Percentiles rank a stretch among this genome's conserved stretches.
These are phyloP conservation scores for Palaemon carinicauda DNA, from an alignment of 1,140 invertebrate genomes.

Conservation along the genomic window DNA sequence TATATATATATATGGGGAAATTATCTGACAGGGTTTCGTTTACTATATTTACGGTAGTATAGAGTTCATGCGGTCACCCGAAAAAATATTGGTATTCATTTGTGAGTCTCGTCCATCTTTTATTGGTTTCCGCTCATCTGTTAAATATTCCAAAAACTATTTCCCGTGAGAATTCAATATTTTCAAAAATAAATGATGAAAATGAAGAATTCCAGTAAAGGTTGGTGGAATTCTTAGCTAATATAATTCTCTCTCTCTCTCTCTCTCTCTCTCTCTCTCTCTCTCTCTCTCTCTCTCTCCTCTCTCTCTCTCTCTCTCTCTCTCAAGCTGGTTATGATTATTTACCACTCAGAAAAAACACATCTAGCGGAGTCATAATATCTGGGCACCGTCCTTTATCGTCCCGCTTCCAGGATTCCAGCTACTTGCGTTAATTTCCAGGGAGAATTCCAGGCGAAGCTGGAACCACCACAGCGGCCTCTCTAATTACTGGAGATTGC, in stretches of 20 bases:
- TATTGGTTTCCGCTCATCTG: too few relatives aligned
- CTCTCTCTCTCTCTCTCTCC: neutral
- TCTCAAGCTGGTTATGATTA: neutral
- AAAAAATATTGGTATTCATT: too few relatives aligned
- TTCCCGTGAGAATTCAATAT: too few relatives aligned
- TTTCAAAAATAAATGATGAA: too few relatives aligned
- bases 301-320: neutral
- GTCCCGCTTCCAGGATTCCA: neutral
- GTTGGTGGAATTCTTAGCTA: neutral
- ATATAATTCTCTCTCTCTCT: neutral
- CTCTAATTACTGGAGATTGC: constrained; percentile 47
- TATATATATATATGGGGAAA: too few relatives aligned
- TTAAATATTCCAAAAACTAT: too few relatives aligned
- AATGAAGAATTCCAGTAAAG: too few relatives aligned
- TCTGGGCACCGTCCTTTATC: neutral
- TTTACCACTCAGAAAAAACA: neutral
- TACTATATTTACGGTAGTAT: too few relatives aligned
- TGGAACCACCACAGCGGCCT: neutral
- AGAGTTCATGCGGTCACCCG: too few relatives aligned
- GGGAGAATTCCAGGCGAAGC: constrained; percentile 6
- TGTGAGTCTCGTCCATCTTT: too few relatives aligned
- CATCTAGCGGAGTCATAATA: too few relatives aligned
- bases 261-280: neutral
- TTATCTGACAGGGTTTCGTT: too few relatives aligned
- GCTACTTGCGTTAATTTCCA: constrained; percentile 43